Evolutionary conservation across 64 coral and sea anemone genomes (phyloP), one percentile per base, ranked within the genome.

Genomic region (Stichodactyla mertensii): DNA sequence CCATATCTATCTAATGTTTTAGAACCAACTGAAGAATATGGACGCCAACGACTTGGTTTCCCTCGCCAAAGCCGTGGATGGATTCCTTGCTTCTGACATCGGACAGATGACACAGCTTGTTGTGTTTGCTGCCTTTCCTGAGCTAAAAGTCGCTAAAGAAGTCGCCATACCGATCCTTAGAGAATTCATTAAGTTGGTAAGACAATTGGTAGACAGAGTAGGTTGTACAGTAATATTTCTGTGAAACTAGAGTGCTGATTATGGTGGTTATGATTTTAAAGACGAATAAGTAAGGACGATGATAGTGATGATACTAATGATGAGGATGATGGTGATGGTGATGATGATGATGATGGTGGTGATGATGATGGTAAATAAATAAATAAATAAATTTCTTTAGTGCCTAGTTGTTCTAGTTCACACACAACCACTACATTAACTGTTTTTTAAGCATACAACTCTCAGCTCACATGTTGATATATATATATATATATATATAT

Each of bases 31-130:
- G 55, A 70, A 92, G 16, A 77, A 99, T 51, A 82, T 99, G 20
- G 89, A 90, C 22, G 94, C 86, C 60, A 86, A 52, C 12, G 97
- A 99, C 77, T 19, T 99, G 10, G 27, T 99, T 14, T 86, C 88
- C 7, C 62, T 99, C 69, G 90, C 85, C 6, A 95, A 95, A 52
- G 78, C 89, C 2, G 51, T 99, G n/a, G 97, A 99, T 61, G 97
- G 93, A 9, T 99, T 99, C 81, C 89, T 99, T 59, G 92, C 97
- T 18, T 92, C 97, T 36, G 97, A 99, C 62, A 56, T 99, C 55
- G 97, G 97, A 36, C 86, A 89, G 52, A 77, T 99, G 71, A 26
- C 90, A 2, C 90, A 92, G 16, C 26, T 67, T 13, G 93, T n/a
- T 18, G 81, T 99, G 22, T 92, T 92, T 58, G 31, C 86, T 16